Evolutionary conservation across 2,113 vertebrate genomes (phyloP).

Genomic region (Paedocypris sp.): DNA sequence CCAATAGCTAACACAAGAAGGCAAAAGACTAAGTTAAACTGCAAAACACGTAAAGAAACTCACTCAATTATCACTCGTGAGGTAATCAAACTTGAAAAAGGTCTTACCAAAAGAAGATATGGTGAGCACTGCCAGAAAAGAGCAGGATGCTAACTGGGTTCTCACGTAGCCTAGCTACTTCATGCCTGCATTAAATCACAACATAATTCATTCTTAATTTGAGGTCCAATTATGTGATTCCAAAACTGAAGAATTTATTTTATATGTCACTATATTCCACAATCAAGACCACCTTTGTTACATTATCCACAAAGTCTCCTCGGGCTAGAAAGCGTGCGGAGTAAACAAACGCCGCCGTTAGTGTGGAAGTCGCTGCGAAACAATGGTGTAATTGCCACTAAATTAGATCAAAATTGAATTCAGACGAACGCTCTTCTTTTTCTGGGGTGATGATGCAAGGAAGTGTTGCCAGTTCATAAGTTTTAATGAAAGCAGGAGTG

Average conservation of each 20-base stretch:
- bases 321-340: background rate
- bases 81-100: too few relatives aligned
- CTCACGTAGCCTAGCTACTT: too few relatives aligned
- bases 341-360: background rate
- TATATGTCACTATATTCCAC: background rate
- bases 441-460: background rate
- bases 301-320: background rate
- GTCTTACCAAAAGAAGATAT: too few relatives aligned
- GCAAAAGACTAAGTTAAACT: too few relatives aligned
- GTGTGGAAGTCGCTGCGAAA: background rate
- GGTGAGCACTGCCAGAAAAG: too few relatives aligned
- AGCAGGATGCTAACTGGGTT: too few relatives aligned
- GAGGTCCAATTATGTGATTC: background rate
- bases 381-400: background rate
- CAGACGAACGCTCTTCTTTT: conserved; percentile 2
- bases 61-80: too few relatives aligned
- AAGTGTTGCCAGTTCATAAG: background rate
- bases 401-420: conserved; percentile 4
- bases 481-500: background rate
- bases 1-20: too few relatives aligned
- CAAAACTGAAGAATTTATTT: background rate
- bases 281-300: background rate
- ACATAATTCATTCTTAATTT: too few relatives aligned
- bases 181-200: too few relatives aligned
- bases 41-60: too few relatives aligned